A percentile compares a stretch with the other conserved stretches of the same genome.
phyloP scores from a whole-genome alignment of 1,140 invertebrate species.

The Zaprionus gabonicus region DNA sequence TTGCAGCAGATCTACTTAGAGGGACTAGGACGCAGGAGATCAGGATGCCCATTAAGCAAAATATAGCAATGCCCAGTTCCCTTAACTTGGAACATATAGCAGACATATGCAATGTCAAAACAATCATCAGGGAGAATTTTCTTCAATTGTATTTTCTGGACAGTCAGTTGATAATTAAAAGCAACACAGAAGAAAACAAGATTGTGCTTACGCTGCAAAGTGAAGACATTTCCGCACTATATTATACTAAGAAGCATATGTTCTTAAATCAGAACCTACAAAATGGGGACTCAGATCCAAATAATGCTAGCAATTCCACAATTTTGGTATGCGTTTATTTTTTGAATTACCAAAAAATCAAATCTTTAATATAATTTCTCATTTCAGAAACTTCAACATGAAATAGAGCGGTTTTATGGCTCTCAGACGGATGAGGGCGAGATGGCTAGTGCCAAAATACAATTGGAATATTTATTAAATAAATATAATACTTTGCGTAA shows the following conservation, averaged over 20 bases:
- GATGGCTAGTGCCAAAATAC: conserved; percentile 25
- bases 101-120: conserved; percentile 32
- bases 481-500: conserved; percentile 40
- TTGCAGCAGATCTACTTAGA: neutral
- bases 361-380: neutral
- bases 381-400: conserved; percentile 59
- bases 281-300: neutral
- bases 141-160: conserved; percentile 53
- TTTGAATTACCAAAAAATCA: neutral
- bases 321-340: conserved; percentile 41
- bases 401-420: conserved; percentile 52
- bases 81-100: conserved; percentile 24
- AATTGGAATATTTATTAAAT: conserved; percentile 37
- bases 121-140: neutral
- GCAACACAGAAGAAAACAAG: neutral
- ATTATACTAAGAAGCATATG: conserved; percentile 60
- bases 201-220: conserved; percentile 35
- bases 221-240: conserved; percentile 54
- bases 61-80: conserved; percentile 11
- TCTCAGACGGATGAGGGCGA: conserved; percentile 11
- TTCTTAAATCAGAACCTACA: conserved; percentile 24
- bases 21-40: neutral
- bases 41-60: conserved; percentile 21
- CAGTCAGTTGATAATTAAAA: conserved; percentile 19
- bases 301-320: neutral